Evolutionary conservation across 2,888 invertebrate genomes (phyloP), one percentile per base, ranked within the genome.

Genomic region (Morpho achilles): DNA sequence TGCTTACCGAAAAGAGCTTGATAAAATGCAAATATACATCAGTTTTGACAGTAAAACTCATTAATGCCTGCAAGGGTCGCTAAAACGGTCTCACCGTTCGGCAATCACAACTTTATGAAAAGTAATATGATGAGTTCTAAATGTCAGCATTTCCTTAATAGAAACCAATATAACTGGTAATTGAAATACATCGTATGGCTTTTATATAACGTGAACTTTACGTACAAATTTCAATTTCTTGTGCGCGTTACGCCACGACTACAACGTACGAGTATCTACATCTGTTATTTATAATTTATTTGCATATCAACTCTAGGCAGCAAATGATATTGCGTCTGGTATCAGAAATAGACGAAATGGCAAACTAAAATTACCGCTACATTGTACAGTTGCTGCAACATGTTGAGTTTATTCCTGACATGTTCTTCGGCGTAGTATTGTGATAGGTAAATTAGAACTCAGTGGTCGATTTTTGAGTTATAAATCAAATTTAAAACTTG

Each of bases 301-400:
- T 54, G 48, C 60, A 54, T 54, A 48, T 57, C 43, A 53, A 50
- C 56, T 16, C 58, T 8, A 41, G 40, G 59, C 46, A 50, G 57
- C 50, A 44, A 59, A 48, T 57, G 47, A 59, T 62, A 67, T 68
- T 69, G 68, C 61, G 70, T 72, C 76, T 78, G 70, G 60, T 41
- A 50, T 69, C 67, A 64, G 70, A 69, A 80, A 79, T 79, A 80
- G 75, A 76, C 68, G 69, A 75, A 76, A 77, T 78, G 77, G 72
- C 75, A 74, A 67, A 69, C 74, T 69, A 75, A 75, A 74, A 75
- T 80, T 79, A 63, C 62, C 57, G 56, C 53, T 58, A 55, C 61
- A 64, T 63, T 59, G 60, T 62, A 64, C 61, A 66, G 59, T 64
- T 62, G 66, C 64, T 67, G 62, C 62, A 54, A 54, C 43, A 47